phyloP scores from a whole-genome alignment of 92 coral and sea anemone species.

The Siderastrea radians region DNA sequence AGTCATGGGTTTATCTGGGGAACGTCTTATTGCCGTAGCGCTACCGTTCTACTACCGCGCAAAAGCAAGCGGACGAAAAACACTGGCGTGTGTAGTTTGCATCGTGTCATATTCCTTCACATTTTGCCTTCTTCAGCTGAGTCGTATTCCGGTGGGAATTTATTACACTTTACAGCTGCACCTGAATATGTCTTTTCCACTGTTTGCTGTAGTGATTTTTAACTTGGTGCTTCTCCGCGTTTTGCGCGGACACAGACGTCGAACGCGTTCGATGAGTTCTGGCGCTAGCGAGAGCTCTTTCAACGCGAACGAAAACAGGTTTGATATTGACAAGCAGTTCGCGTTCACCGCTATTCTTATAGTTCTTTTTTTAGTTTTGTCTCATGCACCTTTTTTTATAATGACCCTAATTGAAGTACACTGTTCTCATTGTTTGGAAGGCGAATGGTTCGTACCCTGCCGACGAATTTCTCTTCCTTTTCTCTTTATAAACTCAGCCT shows the following conservation, averaged over 20 bases:
- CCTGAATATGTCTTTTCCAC: constrained; percentile 47
- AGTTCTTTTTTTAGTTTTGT: constrained; percentile 31
- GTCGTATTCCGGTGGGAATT: constrained; percentile 19
- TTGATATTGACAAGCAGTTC: constrained; percentile 42
- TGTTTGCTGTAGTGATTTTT: constrained; percentile 26
- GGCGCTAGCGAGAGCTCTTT: constrained; percentile 11
- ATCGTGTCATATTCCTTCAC: constrained; percentile 17
- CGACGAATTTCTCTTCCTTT: constrained; percentile 33
- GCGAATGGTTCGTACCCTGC: constrained; percentile 24
- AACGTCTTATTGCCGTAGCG: constrained; percentile 39
- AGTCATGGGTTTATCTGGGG: constrained; percentile 19
- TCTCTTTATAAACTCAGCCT: constrained; percentile 38
- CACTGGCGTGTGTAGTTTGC: constrained; percentile 17
- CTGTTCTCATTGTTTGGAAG: constrained; percentile 18
- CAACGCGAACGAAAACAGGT: constrained; percentile 1
- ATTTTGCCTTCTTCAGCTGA: constrained; percentile 41
- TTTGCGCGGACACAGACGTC: constrained; percentile 8
- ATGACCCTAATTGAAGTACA: constrained; percentile 40
- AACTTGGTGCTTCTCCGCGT: constrained; percentile 13
- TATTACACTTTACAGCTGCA: constrained; percentile 29
- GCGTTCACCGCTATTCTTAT: constrained; percentile 42
- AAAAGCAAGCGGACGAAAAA: constrained; percentile 38
- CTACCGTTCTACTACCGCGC: constrained; percentile 50
- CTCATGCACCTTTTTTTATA: constrained; percentile 23
- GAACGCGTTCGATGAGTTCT: constrained; percentile 14